Conservation (phyloP, 2,113 vertebrate species). For the Cygnus buccinator region DNA sequence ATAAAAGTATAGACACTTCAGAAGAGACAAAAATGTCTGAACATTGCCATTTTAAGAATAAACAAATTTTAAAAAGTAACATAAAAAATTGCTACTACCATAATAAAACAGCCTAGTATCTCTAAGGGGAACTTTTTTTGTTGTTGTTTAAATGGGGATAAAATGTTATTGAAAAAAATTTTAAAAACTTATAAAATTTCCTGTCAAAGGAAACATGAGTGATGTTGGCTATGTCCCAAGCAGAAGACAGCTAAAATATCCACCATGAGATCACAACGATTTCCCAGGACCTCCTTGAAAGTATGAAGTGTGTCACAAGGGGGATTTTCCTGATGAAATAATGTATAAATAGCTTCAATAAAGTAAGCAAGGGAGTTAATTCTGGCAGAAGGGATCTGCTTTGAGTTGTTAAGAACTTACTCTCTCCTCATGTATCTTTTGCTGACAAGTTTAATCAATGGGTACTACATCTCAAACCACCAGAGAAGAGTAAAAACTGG, state of each 20-base stretch:
- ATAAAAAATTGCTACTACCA: not conserved
- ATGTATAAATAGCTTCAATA: not conserved
- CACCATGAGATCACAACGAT: not conserved
- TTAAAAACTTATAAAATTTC: not conserved
- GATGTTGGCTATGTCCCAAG: not conserved
- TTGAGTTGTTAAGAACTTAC: not conserved
- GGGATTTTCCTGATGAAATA: not conserved
- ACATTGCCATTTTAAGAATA: not conserved
- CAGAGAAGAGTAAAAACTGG: not conserved
- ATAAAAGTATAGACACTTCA: not conserved
- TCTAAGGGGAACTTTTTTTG: not conserved
- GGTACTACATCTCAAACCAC: not conserved
- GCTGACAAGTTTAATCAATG: not conserved
- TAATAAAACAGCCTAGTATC: rapidly evolving
- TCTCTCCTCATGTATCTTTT: not conserved
- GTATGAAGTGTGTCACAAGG: not conserved
- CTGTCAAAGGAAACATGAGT: not conserved
- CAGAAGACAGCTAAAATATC: not conserved
- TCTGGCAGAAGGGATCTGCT: not conserved
- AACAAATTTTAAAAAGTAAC: not conserved
- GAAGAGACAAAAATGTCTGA: not conserved
- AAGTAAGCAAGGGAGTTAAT: not conserved
- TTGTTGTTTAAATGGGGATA: not conserved
- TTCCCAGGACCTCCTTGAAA: not conserved
- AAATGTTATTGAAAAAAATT: not conserved